A percentile compares a stretch with the other conserved stretches of the same genome.
phyloP scores from a whole-genome alignment of 92 coral and sea anemone species.

The Isaurus tuberculatus region DNA sequence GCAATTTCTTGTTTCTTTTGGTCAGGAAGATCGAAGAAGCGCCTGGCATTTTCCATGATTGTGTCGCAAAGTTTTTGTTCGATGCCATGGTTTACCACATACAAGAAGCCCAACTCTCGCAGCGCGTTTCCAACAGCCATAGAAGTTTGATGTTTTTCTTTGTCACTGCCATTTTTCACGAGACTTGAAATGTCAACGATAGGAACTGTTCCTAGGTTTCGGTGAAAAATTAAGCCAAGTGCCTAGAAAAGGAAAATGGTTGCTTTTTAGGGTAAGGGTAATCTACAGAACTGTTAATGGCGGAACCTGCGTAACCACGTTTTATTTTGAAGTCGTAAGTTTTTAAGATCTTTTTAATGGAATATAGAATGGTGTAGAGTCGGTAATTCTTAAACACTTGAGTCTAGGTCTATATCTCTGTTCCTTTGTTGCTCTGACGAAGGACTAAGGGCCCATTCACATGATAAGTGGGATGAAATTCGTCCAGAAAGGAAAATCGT shows the following conservation, averaged over 20 bases:
- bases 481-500: too few species aligned
- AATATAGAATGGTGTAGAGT: too few species aligned
- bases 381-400: too few species aligned
- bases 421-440: too few species aligned
- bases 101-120: slow-evolving; percentile 80
- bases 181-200: slow-evolving; percentile 63
- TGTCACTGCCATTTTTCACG: slow-evolving; percentile 25
- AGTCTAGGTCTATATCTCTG: too few species aligned
- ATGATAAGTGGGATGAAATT: too few species aligned
- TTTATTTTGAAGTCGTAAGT: too few species aligned
- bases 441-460: too few species aligned
- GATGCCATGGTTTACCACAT: slow-evolving; percentile 77
- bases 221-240: slow-evolving; percentile 23
- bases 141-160: slow-evolving; percentile 36
- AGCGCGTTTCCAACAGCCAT: slow-evolving; percentile 68
- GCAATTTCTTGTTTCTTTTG: slow-evolving; percentile 68
- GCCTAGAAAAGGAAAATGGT: background rate
- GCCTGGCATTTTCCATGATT: slow-evolving; percentile 55
- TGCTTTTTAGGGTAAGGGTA: too few species aligned
- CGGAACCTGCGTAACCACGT: too few species aligned
- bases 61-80: slow-evolving; percentile 51
- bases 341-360: too few species aligned
- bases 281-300: too few species aligned
- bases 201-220: slow-evolving; percentile 53
- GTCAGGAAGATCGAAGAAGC: slow-evolving; percentile 71